Evolutionary conservation across 1,140 invertebrate genomes (phyloP).

Genomic region (Anastrepha obliqua): DNA sequence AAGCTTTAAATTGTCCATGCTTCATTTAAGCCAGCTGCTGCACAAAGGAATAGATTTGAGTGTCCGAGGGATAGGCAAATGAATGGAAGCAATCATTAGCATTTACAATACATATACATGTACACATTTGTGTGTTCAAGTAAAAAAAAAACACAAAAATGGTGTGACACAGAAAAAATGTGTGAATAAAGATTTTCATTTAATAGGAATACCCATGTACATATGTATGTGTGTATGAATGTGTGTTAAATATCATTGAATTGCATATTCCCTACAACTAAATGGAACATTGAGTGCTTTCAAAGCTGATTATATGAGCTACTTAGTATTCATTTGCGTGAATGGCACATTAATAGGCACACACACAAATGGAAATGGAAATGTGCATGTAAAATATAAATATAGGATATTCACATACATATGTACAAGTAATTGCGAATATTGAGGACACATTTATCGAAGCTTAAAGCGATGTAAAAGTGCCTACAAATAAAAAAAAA

Average conservation of each 20-base stretch:
- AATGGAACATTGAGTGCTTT: conserved; percentile 18
- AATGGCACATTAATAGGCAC: neutral
- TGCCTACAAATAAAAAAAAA: too few relatives aligned
- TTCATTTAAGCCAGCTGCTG: conserved; percentile 1
- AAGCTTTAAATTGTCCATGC: conserved; percentile 36
- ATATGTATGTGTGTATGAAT: neutral
- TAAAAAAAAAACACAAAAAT: too few relatives aligned
- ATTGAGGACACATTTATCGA: too few relatives aligned
- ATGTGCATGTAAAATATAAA: too few relatives aligned
- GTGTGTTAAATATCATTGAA: neutral
- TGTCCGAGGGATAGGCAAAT: neutral
- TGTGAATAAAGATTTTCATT: neutral
- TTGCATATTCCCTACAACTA: neutral
- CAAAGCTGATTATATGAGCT: conserved; percentile 35
- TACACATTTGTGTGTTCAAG: neutral
- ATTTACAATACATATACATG: neutral
- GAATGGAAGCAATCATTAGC: conserved; percentile 10
- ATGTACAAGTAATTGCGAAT: neutral
- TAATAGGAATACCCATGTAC: neutral
- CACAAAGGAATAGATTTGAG: neutral
- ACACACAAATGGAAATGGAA: neutral
- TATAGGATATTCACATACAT: neutral
- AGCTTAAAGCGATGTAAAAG: too few relatives aligned
- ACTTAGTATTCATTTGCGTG: neutral
- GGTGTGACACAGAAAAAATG: neutral